Evolutionary conservation across 1,140 invertebrate genomes (phyloP).

Genomic region (Heliconius congener): DNA sequence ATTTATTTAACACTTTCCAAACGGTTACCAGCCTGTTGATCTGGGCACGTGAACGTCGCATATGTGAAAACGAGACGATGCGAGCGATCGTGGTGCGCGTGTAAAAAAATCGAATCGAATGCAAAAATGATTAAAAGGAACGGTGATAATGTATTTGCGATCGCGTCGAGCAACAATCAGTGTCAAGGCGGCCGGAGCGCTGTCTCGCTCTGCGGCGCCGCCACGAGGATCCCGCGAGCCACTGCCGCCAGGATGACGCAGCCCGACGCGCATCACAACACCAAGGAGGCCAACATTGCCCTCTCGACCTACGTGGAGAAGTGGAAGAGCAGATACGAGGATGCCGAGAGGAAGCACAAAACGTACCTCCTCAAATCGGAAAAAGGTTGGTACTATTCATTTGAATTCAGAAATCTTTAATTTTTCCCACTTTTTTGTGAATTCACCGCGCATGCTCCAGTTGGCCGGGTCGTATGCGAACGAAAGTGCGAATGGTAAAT

Average conservation of each 20-base stretch:
- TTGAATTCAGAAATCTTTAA: constrained; percentile 46
- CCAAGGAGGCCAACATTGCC: constrained; percentile 71
- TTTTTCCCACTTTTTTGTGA: constrained; percentile 54
- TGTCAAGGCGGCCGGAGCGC: constrained; percentile 71
- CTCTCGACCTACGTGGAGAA: constrained; percentile 78
- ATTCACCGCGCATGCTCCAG: constrained; percentile 64
- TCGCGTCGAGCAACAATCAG: constrained; percentile 78
- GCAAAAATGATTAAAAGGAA: constrained; percentile 81
- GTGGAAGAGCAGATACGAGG: constrained; percentile 86
- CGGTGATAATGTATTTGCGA: constrained; percentile 80
- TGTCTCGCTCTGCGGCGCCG: constrained; percentile 74
- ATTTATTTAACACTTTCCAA: constrained; percentile 62
- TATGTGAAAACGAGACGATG: constrained; percentile 72
- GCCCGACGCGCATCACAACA: constrained; percentile 72
- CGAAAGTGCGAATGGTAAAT: constrained; percentile 65
- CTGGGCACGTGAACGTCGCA: constrained; percentile 63
- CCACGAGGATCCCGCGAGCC: constrained; percentile 71
- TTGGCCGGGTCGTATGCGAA: constrained; percentile 65
- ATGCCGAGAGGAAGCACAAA: constrained; percentile 85
- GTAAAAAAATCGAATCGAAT: constrained; percentile 73
- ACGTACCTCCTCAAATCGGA: constrained; percentile 84
- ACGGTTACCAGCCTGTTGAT: constrained; percentile 68
- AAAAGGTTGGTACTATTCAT: constrained; percentile 82
- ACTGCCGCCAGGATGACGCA: constrained; percentile 76
- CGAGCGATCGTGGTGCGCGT: constrained; percentile 62